Conservation (phyloP, 2,797 vertebrate species). For the Etheostoma nigrum region DNA sequence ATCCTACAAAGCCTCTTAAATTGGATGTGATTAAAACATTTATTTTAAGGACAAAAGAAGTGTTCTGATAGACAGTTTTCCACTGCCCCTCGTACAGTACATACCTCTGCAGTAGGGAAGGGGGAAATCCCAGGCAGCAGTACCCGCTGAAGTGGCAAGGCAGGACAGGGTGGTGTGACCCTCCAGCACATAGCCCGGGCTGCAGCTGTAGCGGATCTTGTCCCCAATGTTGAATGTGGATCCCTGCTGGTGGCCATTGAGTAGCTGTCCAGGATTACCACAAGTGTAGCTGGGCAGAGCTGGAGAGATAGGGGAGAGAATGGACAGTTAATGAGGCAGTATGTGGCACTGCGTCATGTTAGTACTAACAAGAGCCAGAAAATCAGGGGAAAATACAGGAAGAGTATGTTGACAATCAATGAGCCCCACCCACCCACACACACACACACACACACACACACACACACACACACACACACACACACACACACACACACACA, state of each 20-base stretch:
- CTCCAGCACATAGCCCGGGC: slow-evolving; percentile 92
- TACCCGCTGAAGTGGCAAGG: slow-evolving; percentile 88
- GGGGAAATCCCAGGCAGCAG: slow-evolving; percentile 97
- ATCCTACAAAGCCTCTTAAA: neutral
- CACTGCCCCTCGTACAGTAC: slow-evolving; percentile 4
- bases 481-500: too few relatives aligned
- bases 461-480: too few relatives aligned
- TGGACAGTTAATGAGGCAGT: slow-evolving; percentile 30
- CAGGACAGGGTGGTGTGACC: slow-evolving; percentile 96
- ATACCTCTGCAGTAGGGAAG: slow-evolving; percentile 97
- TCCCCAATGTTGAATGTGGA: slow-evolving; percentile 95
- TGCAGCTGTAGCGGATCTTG: slow-evolving; percentile 98
- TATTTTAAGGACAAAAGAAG: neutral
- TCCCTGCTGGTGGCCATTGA: slow-evolving; percentile 95
- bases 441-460: neutral
- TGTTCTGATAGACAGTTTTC: neutral
- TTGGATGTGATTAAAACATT: neutral
- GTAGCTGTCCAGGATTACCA: slow-evolving; percentile 94
- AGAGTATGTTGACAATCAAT: slow-evolving; percentile 5
- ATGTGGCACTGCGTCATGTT: slow-evolving; percentile 3
- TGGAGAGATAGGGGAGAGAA: slow-evolving; percentile 63
- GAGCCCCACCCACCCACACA: neutral
- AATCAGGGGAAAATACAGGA: neutral
- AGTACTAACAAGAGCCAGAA: slow-evolving; percentile 9
- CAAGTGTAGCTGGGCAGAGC: slow-evolving; percentile 97